These are phyloP conservation scores for Oriolus oriolus DNA, from an alignment of 2,113 vertebrate genomes.

Conservation along the genomic window DNA sequence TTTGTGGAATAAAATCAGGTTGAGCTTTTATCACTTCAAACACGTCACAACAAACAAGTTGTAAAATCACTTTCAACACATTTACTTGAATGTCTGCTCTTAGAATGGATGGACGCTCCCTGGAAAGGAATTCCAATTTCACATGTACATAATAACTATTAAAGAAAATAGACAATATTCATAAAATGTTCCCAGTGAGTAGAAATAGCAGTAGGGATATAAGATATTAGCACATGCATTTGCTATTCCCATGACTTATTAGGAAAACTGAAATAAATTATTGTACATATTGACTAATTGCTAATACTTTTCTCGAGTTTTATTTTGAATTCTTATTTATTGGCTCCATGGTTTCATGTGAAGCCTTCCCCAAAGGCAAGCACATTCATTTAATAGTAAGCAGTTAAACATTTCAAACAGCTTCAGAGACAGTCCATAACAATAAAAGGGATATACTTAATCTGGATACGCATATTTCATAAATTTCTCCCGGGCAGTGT, in stretches of 20 bases:
- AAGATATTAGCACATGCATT: neutral
- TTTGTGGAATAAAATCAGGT: neutral
- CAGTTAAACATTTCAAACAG: slow-evolving; percentile 24
- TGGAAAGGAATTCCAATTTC: neutral
- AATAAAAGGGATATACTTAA: slow-evolving; percentile 30
- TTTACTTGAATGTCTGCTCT: neutral
- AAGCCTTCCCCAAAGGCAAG: slow-evolving; percentile 6
- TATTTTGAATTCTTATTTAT: neutral
- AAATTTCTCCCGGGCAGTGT: slow-evolving; percentile 4
- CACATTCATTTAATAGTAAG: slow-evolving; percentile 1
- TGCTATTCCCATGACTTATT: neutral
- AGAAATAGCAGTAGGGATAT: neutral
- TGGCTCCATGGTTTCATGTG: neutral
- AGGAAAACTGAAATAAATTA: neutral
- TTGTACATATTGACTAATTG: neutral
- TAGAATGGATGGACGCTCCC: neutral
- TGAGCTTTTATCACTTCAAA: neutral
- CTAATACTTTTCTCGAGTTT: neutral
- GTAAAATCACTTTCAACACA: neutral
- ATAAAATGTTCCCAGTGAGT: neutral
- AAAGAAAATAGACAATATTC: neutral
- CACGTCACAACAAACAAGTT: neutral
- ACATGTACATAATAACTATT: neutral
- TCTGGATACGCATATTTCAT: neutral
- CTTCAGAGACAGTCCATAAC: slow-evolving; percentile 15